A percentile compares a stretch with the other conserved stretches of the same genome.
These are phyloP conservation scores for Nomada hirtipes DNA, from an alignment of 2,888 invertebrate species.

Conservation along the genomic window DNA sequence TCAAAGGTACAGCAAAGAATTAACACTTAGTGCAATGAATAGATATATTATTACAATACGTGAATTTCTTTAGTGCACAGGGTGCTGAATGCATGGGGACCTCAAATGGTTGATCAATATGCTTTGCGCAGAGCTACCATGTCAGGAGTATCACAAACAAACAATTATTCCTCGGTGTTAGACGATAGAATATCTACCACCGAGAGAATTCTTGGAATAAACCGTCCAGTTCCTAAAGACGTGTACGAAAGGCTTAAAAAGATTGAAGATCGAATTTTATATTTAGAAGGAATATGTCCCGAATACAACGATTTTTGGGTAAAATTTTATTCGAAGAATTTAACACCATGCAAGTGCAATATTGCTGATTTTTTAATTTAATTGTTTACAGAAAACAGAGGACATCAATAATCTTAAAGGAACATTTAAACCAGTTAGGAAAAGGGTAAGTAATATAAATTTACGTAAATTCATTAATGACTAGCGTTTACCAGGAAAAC, in stretches of 20 bases:
- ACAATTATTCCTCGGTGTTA: conserved; percentile 85
- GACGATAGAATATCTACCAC: conserved; percentile 89
- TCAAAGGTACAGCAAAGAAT: conserved; percentile 87
- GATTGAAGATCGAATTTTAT: conserved; percentile 90
- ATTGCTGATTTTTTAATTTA: background rate
- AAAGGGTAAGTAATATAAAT: conserved; percentile 73
- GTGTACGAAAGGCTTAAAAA: conserved; percentile 89
- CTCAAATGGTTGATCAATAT: conserved; percentile 85
- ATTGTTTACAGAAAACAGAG: conserved; percentile 60
- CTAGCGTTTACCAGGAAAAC: background rate
- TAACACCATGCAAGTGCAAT: conserved; percentile 4
- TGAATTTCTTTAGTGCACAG: conserved; percentile 87
- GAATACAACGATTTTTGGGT: conserved; percentile 91
- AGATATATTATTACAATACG: background rate
- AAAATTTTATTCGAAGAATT: conserved; percentile 73
- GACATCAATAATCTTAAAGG: conserved; percentile 54
- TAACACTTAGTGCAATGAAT: background rate
- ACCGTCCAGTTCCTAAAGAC: conserved; percentile 86
- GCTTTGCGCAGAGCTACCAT: conserved; percentile 48
- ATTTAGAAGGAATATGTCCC: conserved; percentile 91
- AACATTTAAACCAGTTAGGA: conserved; percentile 68
- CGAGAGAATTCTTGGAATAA: conserved; percentile 87
- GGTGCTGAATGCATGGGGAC: conserved; percentile 90
- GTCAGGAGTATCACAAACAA: conserved; percentile 30
- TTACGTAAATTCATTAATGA: background rate